phyloP scores from a whole-genome alignment of 1,140 invertebrate genomes.

The Bombus difficillimus region DNA sequence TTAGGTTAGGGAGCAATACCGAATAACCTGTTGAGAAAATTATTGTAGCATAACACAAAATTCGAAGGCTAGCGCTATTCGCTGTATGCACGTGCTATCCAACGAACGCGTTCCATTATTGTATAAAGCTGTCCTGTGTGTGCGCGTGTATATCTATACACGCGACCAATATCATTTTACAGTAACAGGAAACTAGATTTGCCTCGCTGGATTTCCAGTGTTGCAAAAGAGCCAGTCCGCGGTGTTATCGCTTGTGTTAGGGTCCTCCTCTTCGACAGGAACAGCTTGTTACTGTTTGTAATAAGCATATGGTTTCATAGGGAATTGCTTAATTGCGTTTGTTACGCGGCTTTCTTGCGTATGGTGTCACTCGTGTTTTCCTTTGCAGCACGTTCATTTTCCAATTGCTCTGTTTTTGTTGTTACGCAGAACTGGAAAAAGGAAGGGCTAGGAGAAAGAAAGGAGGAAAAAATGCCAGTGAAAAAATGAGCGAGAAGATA shows the following conservation, averaged over 20 bases:
- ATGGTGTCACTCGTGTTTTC: no score
- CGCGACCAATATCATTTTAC: constrained; percentile 25
- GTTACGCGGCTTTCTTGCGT: not conserved
- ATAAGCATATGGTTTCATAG: not conserved
- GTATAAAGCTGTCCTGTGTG: not conserved
- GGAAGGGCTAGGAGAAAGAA: no score
- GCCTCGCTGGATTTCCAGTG: constrained; percentile 33
- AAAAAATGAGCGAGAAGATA: no score
- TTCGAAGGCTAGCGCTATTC: not conserved
- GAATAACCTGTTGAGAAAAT: constrained; percentile 41
- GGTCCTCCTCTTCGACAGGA: not conserved
- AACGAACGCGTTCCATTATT: constrained; percentile 1
- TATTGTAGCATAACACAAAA: constrained; percentile 7
- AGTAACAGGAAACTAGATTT: constrained; percentile 38
- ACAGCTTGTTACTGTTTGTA: not conserved
- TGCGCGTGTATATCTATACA: not conserved
- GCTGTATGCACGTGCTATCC: not conserved
- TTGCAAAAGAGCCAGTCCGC: constrained; percentile 6
- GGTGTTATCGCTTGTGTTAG: not conserved
- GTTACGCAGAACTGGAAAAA: no score
- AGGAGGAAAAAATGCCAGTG: no score
- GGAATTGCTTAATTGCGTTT: not conserved
- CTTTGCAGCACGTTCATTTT: no score
- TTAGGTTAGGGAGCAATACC: not conserved
- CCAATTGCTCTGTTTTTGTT: no score